A percentile compares a stretch with the other conserved stretches of the same genome.
Conservation (phyloP, 2,113 vertebrate genomes). For the Pseudorectes ferrugineus region DNA sequence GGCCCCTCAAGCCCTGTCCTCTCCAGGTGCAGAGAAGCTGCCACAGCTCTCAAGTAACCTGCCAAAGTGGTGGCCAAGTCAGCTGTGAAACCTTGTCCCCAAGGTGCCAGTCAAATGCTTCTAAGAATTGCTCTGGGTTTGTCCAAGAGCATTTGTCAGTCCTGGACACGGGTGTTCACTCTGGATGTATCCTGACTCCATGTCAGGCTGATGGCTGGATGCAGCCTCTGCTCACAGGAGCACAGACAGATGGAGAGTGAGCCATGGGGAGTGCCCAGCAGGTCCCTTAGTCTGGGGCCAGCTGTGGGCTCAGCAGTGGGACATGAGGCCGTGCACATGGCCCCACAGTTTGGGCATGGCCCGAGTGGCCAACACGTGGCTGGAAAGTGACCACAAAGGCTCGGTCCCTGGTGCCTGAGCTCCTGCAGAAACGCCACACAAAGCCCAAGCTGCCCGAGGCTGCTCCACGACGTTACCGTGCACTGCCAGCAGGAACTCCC, state of each 20-base stretch:
- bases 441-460: background rate
- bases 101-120: background rate
- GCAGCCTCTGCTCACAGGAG: background rate
- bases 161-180: background rate
- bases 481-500: slow-evolving; percentile 85
- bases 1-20: background rate
- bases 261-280: background rate
- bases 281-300: background rate
- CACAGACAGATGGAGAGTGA: background rate
- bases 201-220: background rate
- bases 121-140: background rate
- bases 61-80: background rate
- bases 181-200: accelerated
- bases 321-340: background rate
- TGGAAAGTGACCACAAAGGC: background rate
- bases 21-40: background rate
- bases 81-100: background rate
- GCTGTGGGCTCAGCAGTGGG: background rate
- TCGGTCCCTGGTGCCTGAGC: background rate
- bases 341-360: background rate
- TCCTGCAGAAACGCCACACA: background rate
- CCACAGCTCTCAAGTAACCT: background rate
- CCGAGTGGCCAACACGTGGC: background rate
- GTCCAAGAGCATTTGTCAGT: background rate
- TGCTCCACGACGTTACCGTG: slow-evolving; percentile 75